phyloP scores from a whole-genome alignment of 2,888 invertebrate species.

The Caenorhabditis sulstoni region DNA sequence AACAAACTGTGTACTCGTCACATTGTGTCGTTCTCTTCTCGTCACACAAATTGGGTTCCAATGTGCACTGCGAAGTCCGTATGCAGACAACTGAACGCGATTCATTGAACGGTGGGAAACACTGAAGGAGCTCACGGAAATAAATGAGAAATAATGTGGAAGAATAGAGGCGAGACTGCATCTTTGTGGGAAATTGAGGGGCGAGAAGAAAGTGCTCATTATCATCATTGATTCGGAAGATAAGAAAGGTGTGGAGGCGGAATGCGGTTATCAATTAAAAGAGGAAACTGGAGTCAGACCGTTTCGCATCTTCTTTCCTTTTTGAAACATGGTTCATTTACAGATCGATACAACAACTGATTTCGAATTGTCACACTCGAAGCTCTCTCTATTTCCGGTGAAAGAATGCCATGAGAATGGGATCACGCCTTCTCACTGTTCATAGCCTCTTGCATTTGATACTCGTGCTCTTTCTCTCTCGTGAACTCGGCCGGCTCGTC shows the following conservation, averaged over 20 bases:
- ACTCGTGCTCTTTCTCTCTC: conserved; percentile 18
- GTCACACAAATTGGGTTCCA: conserved; percentile 68
- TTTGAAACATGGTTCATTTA: too few species aligned
- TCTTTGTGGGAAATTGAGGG: conserved; percentile 9
- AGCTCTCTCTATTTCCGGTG: too few species aligned
- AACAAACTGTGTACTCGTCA: conserved; percentile 63
- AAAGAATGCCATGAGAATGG: too few species aligned
- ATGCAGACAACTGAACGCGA: conserved; percentile 6
- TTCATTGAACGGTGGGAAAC: conserved; percentile 1
- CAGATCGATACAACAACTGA: too few species aligned
- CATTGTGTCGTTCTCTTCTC: conserved; percentile 63
- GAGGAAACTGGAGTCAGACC: conserved; percentile 5
- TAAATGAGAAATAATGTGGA: conserved; percentile 17
- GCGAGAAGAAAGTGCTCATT: conserved; percentile 25
- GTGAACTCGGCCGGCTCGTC: conserved; percentile 41
- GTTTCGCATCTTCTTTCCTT: too few species aligned
- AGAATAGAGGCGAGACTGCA: conserved; percentile 13
- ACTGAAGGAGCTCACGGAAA: conserved; percentile 11
- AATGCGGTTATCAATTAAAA: conserved; percentile 2
- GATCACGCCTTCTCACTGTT: conserved; percentile 5
- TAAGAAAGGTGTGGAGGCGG: neutral
- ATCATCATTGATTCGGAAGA: conserved; percentile 26
- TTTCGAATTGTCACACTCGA: too few species aligned
- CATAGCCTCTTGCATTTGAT: conserved; percentile 22
- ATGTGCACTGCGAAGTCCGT: conserved; percentile 8